Conservation (phyloP, 2,113 vertebrate species). For the Callospermophilus lateralis region DNA sequence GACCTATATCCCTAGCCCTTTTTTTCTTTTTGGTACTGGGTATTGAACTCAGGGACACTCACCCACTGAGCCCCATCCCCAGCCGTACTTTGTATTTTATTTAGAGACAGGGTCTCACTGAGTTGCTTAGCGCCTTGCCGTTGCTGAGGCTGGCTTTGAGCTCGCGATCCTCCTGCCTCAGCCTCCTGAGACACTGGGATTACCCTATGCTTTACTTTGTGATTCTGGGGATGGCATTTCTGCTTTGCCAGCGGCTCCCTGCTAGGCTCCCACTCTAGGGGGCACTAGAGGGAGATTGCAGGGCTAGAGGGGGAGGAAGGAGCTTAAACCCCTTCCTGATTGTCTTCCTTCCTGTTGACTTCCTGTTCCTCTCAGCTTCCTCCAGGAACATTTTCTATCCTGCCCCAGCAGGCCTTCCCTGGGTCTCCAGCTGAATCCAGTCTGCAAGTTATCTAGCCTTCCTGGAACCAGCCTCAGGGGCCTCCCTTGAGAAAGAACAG, state of each 20-base stretch:
- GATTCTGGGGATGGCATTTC: not conserved
- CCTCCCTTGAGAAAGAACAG: not conserved
- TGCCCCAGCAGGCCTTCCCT: not conserved
- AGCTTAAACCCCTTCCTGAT: not conserved
- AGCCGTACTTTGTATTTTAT: too few relatives aligned
- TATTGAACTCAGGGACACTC: too few relatives aligned
- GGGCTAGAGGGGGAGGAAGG: not conserved
- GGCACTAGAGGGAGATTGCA: not conserved
- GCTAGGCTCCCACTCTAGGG: not conserved
- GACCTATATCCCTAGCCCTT: too few relatives aligned
- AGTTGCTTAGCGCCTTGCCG: too few relatives aligned
- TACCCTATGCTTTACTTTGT: not conserved
- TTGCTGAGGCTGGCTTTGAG: too few relatives aligned
- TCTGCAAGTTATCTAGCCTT: not conserved
- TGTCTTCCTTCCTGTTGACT: not conserved
- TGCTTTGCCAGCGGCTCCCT: not conserved
- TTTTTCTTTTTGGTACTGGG: too few relatives aligned
- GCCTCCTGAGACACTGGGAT: too few relatives aligned
- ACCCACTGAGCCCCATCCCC: too few relatives aligned
- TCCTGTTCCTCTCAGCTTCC: not conserved
- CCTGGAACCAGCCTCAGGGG: not conserved
- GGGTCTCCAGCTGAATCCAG: not conserved
- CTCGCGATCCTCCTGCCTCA: too few relatives aligned
- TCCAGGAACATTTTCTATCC: not conserved
- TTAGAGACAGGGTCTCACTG: too few relatives aligned